A percentile compares a stretch with the other conserved stretches of the same genome.
phyloP scores from a whole-genome alignment of 1,140 invertebrate genomes.

The Anastatus disparis region DNA sequence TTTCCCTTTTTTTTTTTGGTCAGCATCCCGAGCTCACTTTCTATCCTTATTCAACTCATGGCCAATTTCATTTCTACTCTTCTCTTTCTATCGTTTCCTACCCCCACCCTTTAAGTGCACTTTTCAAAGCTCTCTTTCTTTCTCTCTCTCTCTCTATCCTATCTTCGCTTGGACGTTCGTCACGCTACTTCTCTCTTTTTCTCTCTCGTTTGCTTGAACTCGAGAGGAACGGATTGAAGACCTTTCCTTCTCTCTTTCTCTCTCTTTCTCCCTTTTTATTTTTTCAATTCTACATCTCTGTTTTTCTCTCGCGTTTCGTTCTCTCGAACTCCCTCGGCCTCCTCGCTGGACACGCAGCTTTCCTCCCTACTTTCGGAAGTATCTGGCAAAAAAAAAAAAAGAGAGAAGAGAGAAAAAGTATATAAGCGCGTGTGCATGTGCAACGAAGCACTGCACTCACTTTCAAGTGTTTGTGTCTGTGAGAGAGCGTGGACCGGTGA shows the following conservation, averaged over 20 bases:
- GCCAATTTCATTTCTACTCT: constrained; percentile 50
- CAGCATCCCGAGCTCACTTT: constrained; percentile 48
- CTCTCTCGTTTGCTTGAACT: constrained; percentile 40
- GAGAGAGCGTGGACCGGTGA: neutral
- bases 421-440: constrained; percentile 40
- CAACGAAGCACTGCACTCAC: constrained; percentile 18
- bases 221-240: constrained; percentile 51
- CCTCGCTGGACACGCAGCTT: constrained; percentile 51
- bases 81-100: constrained; percentile 39
- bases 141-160: constrained; percentile 34
- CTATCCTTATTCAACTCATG: constrained; percentile 53
- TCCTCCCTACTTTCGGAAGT: constrained; percentile 43
- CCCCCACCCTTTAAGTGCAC: constrained; percentile 39
- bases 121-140: constrained; percentile 40
- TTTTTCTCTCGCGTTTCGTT: constrained; percentile 40
- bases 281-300: constrained; percentile 40
- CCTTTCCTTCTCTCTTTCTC: too few species aligned
- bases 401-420: neutral
- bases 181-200: constrained; percentile 22
- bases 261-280: too few species aligned
- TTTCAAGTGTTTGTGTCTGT: constrained; percentile 22
- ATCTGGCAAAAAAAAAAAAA: neutral
- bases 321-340: constrained; percentile 47
- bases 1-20: constrained; percentile 49
- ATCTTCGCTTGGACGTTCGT: too few species aligned